Evolutionary conservation across 2,113 vertebrate genomes (phyloP).

Genomic region (Carassius gibelio): DNA sequence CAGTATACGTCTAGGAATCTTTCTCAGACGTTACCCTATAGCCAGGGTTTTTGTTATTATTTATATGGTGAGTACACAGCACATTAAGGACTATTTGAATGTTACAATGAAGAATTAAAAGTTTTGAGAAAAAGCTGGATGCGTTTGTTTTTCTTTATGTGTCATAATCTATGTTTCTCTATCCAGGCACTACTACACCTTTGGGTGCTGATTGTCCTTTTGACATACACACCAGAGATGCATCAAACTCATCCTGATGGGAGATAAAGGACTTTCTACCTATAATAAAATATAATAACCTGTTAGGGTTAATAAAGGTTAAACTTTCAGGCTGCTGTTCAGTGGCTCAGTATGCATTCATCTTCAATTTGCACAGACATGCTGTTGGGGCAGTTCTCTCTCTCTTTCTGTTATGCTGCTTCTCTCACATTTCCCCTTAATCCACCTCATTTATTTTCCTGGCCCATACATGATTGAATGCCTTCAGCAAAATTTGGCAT

Average conservation of each 20-base stretch:
- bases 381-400: slow-evolving; percentile 42
- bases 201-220: slow-evolving; percentile 97
- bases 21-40: slow-evolving; percentile 91
- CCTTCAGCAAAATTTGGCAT: slow-evolving; percentile 35
- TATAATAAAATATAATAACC: slow-evolving; percentile 27
- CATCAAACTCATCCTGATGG: slow-evolving; percentile 82
- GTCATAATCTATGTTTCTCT: not conserved
- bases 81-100: not conserved
- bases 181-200: slow-evolving; percentile 89
- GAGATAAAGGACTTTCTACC: slow-evolving; percentile 66
- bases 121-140: not conserved
- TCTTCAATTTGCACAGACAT: slow-evolving; percentile 72
- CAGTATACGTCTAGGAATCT: slow-evolving; percentile 96
- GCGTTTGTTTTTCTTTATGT: too few species aligned
- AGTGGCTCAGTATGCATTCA: slow-evolving; percentile 48
- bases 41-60: slow-evolving; percentile 94
- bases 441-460: slow-evolving; percentile 44
- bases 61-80: slow-evolving; percentile 88
- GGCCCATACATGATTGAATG: not conserved
- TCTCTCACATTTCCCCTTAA: not conserved
- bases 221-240: slow-evolving; percentile 97
- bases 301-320: slow-evolving; percentile 40
- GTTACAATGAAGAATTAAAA: not conserved
- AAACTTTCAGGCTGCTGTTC: slow-evolving; percentile 61
- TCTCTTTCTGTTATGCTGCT: not conserved